phyloP scores from a whole-genome alignment of 1,140 invertebrate species.

The Gryllus bimaculatus region DNA sequence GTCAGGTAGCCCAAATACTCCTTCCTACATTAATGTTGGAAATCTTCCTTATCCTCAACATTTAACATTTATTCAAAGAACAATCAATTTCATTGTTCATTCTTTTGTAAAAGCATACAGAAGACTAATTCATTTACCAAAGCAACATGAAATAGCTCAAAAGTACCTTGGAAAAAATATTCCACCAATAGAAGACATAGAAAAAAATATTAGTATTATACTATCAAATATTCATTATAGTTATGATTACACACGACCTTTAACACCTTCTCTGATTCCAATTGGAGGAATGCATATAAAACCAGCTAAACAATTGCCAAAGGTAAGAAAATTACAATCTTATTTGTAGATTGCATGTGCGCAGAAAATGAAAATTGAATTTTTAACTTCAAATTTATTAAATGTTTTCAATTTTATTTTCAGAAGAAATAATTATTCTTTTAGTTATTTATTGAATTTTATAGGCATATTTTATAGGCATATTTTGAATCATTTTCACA shows the following conservation, averaged over 20 bases:
- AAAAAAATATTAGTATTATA: constrained; percentile 44
- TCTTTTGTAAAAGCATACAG: not conserved
- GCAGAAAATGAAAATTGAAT: too few relatives aligned
- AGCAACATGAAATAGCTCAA: constrained; percentile 41
- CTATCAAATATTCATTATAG: constrained; percentile 51
- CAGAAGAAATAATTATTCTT: too few relatives aligned
- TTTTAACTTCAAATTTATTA: too few relatives aligned
- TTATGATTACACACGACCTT: constrained; percentile 46
- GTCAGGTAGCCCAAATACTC: constrained; percentile 7
- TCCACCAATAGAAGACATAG: constrained; percentile 23
- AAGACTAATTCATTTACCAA: constrained; percentile 26
- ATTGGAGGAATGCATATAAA: constrained; percentile 43
- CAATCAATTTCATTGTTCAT: constrained; percentile 7
- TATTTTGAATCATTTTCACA: too few relatives aligned
- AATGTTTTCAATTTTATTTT: too few relatives aligned
- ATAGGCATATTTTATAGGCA: too few relatives aligned
- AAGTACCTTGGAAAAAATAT: constrained; percentile 18
- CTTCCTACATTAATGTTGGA: not conserved
- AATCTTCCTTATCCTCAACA: not conserved
- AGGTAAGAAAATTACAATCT: constrained; percentile 23
- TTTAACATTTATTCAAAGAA: constrained; percentile 10
- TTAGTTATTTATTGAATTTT: too few relatives aligned
- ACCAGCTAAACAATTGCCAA: constrained; percentile 25
- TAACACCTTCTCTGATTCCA: constrained; percentile 43
- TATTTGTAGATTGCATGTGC: too few relatives aligned